A percentile compares a stretch with the other conserved stretches of the same genome.
Evolutionary conservation across 1,140 invertebrate genomes (phyloP).

Genomic region (Ceratosolen solmsi): DNA sequence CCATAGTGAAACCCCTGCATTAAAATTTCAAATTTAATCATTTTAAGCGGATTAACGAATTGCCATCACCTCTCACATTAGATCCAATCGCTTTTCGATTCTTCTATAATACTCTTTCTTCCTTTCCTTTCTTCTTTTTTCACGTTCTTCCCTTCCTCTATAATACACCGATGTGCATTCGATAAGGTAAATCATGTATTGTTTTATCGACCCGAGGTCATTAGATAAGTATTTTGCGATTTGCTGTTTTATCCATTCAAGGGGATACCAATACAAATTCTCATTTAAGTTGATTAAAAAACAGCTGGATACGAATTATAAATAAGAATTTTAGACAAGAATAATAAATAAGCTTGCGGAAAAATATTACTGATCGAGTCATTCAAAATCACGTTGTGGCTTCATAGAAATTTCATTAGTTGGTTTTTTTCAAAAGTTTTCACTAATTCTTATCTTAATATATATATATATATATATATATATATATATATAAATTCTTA

Average conservation of each 20-base stretch:
- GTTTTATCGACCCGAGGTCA: not conserved
- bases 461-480: too few species aligned
- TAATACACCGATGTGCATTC: not conserved
- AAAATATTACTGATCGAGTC: too few species aligned
- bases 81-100: not conserved
- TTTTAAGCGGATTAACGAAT: not conserved
- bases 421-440: too few species aligned
- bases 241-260: not conserved
- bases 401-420: too few species aligned
- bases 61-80: not conserved
- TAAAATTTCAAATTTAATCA: not conserved
- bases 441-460: too few species aligned
- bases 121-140: not conserved
- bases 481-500: too few species aligned
- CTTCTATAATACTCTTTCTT: not conserved
- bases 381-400: too few species aligned
- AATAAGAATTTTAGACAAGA: too few species aligned
- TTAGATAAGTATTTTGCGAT: not conserved
- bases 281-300: not conserved
- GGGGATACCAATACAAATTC: too few species aligned
- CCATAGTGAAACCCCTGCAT: conserved; percentile 33
- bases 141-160: not conserved
- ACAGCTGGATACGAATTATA: too few species aligned
- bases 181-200: not conserved
- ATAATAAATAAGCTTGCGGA: too few species aligned